phyloP scores from a whole-genome alignment of 2,888 invertebrate genomes.

The Tipula confusa region DNA sequence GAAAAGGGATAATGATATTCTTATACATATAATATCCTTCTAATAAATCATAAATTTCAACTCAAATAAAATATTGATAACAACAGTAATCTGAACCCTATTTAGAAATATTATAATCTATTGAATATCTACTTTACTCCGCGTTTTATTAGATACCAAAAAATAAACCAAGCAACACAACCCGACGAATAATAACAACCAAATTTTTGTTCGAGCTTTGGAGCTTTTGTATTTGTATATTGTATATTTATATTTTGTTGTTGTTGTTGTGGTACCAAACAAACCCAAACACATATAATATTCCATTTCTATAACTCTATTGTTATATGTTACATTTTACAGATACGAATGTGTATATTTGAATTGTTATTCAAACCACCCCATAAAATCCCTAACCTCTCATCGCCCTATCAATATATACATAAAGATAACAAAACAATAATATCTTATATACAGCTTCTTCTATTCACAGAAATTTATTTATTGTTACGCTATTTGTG shows the following conservation, averaged over 20 bases:
- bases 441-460: not conserved
- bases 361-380: conserved; percentile 3
- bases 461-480: not conserved
- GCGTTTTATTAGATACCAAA: not conserved
- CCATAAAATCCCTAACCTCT: not conserved
- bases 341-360: not conserved
- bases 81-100: not conserved
- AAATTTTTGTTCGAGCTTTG: not conserved
- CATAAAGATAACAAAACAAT: not conserved
- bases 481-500: not conserved
- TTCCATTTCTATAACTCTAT: not conserved
- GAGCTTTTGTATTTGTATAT: not conserved
- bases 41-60: not conserved
- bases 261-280: not conserved
- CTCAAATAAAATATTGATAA: not conserved
- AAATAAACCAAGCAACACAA: not conserved
- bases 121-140: not conserved
- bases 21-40: too few species aligned
- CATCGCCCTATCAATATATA: not conserved
- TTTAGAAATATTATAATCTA: not conserved
- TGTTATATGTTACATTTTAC: not conserved
- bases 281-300: not conserved
- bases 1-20: too few species aligned
- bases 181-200: not conserved
- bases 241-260: too few species aligned